Percentiles rank a stretch among this genome's conserved stretches.
Conservation (phyloP, 2,797 vertebrate genomes). For the Coranthus polyacanthus region DNA sequence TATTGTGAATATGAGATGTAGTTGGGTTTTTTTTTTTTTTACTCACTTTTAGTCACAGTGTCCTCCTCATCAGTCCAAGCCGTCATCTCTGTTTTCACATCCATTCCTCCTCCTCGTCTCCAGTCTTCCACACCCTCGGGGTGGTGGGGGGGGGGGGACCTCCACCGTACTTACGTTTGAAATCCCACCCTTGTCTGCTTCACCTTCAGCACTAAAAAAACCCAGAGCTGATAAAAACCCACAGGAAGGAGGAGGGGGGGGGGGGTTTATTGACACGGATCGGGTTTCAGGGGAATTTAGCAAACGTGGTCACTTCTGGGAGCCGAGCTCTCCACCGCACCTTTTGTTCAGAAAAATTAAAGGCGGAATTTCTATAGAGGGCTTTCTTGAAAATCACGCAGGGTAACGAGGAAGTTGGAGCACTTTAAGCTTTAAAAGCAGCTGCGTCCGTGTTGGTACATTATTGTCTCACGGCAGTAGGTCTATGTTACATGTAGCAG, state of each 20-base stretch:
- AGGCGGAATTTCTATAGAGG: no score
- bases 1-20: background rate
- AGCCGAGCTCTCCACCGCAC: background rate
- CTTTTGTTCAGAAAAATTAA: constrained; percentile 28
- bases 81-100: constrained; percentile 23
- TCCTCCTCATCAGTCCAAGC: constrained; percentile 34
- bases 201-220: constrained; percentile 29
- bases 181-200: constrained; percentile 14
- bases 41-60: constrained; percentile 51
- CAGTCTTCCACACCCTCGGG: constrained; percentile 29
- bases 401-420: no score
- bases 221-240: constrained; percentile 40
- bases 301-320: background rate
- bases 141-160: no score
- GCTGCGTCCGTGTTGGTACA: no score
- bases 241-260: no score
- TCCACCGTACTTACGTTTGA: constrained; percentile 21
- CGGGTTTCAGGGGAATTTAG: constrained; percentile 17
- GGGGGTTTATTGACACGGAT: constrained; percentile 8
- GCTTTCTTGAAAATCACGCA: no score
- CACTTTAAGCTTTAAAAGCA: no score
- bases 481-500: no score
- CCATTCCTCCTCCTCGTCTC: constrained; percentile 3
- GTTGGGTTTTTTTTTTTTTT: constrained; percentile 9
- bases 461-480: no score